Conservation (phyloP, 2,113 vertebrate species). For the Labeo catla region DNA sequence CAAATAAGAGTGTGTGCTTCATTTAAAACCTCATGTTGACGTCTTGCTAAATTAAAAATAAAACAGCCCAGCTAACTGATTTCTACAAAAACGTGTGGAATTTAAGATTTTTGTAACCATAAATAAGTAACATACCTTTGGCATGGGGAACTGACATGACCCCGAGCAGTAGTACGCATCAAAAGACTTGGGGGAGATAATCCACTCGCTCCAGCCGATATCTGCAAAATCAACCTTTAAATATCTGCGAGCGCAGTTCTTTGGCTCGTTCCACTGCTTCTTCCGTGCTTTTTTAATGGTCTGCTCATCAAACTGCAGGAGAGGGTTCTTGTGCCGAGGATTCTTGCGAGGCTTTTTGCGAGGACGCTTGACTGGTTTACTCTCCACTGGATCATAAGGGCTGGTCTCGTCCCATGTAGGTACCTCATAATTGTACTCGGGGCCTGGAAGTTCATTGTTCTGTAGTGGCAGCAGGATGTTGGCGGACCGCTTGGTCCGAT, state of each 20-base stretch:
- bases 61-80: neutral
- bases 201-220: constrained; percentile 98
- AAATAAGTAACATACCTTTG: constrained; percentile 81
- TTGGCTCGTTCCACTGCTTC: constrained; percentile 93
- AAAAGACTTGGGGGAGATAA: constrained; percentile 96
- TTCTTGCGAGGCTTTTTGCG: constrained; percentile 86
- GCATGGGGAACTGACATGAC: constrained; percentile 97
- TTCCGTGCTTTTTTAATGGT: constrained; percentile 91
- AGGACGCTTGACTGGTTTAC: constrained; percentile 77
- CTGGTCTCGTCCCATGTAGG: constrained; percentile 81
- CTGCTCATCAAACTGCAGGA: constrained; percentile 92
- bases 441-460: constrained; percentile 92
- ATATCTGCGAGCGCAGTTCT: constrained; percentile 87
- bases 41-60: neutral
- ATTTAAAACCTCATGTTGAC: neutral
- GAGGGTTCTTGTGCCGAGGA: constrained; percentile 82
- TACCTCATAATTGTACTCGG: constrained; percentile 82
- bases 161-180: constrained; percentile 96
- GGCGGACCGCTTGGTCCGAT: constrained; percentile 77
- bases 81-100: neutral
- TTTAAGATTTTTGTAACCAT: neutral
- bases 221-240: constrained; percentile 98
- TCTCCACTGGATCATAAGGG: constrained; percentile 81
- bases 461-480: constrained; percentile 83
- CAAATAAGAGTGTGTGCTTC: neutral